Evolutionary conservation across 2,113 vertebrate species (phyloP), one percentile per base, ranked within the genome.

Genomic region (Cryptomyrus ogoouensis): DNA sequence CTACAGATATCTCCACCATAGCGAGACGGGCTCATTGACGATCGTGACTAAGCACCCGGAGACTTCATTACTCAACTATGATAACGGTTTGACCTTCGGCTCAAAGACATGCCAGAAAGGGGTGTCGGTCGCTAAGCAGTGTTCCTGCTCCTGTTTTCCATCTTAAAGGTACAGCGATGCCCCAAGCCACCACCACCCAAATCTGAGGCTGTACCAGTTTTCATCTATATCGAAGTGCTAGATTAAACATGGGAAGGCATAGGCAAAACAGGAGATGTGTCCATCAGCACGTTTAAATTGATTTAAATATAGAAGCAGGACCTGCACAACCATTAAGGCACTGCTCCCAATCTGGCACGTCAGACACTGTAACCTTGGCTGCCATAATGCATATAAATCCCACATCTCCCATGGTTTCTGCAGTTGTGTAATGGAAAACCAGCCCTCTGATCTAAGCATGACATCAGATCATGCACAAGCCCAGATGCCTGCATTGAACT

Each of bases 61-160:
- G n/a, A 17, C 66, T 19, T 89, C 58, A 77, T 50, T 74, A 89
- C 44, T 3, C 88, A 74, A 50, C 27, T n/a, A 56, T 89, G 44
- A 89, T 77, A 77, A 24, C 12, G 42, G 17, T 66, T 89, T 49
- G 62, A 89, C 88, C 88, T 62, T 74, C 44, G 44, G 15, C n/a
- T 74, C 88, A 74, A 46, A 47, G 21, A 49, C 21, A 42, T 47
- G 21, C 42, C 53, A 50, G 46, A 86, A 86, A 27, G 42, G 8
- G 12, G 46, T 27, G 19, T 27, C 0, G 21, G 9, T n/a, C 4
- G 46, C 83, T 27, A 87, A 49, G 50, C 10, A 13, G 1, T 56
- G 52, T 47, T 13, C 39, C 47, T 3, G 9, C 39, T n/a, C 83
- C 1, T 27, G n/a, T 70, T 70, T 66, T 31, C 62, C 62, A 70